Evolutionary conservation across 1,140 invertebrate genomes (phyloP), one percentile per base, ranked within the genome.

Genomic region (Nasonia giraulti): DNA sequence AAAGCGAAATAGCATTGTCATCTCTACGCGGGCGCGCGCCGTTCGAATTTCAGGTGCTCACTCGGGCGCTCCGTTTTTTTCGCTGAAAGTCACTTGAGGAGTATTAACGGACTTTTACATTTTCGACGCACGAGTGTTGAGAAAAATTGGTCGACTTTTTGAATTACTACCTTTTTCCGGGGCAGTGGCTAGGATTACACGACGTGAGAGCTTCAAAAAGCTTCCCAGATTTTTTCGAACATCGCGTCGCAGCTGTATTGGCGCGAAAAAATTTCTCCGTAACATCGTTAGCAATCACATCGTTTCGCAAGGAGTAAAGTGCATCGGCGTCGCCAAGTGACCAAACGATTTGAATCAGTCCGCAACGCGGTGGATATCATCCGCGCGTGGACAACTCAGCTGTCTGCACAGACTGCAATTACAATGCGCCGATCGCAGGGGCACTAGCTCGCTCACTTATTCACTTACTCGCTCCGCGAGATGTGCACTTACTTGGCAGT

Each of bases 351-450:
- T 89, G 89, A 88, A 91, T 89, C 87, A 89, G 89, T 87, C 14
- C 20, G 20, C 88, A 89, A 83, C 84, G 88, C 88, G 87, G 87
- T 87, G 87, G 81, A 89, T 37, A 37, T 90, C 89, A 89, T 91
- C 90, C 90, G 90, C 88, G 90, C 90, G 91, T 91, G 89, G 88
- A 89, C 81, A 85, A 89, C 86, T 90, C 88, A 89, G 88, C 88
- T 89, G 89, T 88, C 89, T 87, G 87, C 87, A 17, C 20, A 81
- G 88, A 85, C 89, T 89, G 88, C 89, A 90, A 90, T 91, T 90
- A 89, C 89, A 90, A 90, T 91, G 89, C 88, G 87, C 87, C 74
- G 86, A 87, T 87, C 86, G 88, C 86, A 86, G 87, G 87, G 87
- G 83, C 86, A 87, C 87, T 87, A 85, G 85, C 83, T 86, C 80